These are phyloP conservation scores for Pagrus major DNA, from an alignment of 2,113 vertebrate species.

Conservation along the genomic window DNA sequence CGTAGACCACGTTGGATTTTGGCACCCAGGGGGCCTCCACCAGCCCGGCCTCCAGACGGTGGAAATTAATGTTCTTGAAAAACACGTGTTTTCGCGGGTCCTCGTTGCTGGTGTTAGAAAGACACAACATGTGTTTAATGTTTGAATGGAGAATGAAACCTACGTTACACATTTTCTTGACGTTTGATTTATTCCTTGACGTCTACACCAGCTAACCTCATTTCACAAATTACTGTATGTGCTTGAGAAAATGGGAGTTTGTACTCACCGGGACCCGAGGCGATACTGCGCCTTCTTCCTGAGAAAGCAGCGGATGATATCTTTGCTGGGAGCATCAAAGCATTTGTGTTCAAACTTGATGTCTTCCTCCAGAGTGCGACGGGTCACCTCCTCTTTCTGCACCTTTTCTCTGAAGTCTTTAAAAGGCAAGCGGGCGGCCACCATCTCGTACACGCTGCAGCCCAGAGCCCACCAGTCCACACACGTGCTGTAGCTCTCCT, in stretches of 20 bases:
- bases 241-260: not conserved
- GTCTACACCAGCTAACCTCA: not conserved
- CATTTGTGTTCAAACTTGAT: conserved; percentile 85
- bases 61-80: conserved; percentile 89
- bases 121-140: not conserved
- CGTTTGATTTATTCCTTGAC: not conserved
- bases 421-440: conserved; percentile 90
- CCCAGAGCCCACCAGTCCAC: conserved; percentile 95
- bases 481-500: conserved; percentile 86
- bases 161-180: too few relatives aligned
- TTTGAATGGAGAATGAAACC: not conserved
- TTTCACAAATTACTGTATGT: not conserved
- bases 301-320: conserved; percentile 87
- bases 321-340: conserved; percentile 86
- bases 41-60: conserved; percentile 87
- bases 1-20: conserved; percentile 88
- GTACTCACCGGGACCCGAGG: conserved; percentile 89
- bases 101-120: conserved; percentile 76
- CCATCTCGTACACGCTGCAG: conserved; percentile 93
- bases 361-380: conserved; percentile 89
- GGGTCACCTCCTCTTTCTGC: conserved; percentile 87
- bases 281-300: conserved; percentile 86
- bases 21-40: conserved; percentile 89
- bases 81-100: conserved; percentile 89
- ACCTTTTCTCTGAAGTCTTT: conserved; percentile 91